Base-by-base conservation (phyloP, 2,113 vertebrate genomes). In the Tinamus guttatus region DNA sequence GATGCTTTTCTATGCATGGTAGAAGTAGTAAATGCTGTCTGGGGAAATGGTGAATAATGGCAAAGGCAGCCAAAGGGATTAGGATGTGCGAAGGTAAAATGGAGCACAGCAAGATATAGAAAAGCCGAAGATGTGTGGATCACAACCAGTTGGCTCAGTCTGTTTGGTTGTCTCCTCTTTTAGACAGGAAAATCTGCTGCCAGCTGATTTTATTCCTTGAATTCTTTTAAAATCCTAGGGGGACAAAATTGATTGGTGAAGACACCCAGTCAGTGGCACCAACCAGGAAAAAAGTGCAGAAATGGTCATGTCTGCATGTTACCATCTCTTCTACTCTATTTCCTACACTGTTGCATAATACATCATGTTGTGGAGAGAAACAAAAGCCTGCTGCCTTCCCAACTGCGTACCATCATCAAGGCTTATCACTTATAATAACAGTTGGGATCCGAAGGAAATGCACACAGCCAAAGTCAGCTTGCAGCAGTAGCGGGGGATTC, bases 1-100 rank as follows among this genome's bases (percentile, higher is more conserved):
- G 94, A 92, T 95, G 94, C 59, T 70, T 78, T 78, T 87, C 51
- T 45, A 75, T 51, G 87, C 95, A 47, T 88, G 93, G 76, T 54
- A 93, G 56, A 91, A 90, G 64, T 68, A 21, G 76, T 47, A 38
- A 56, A 91, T 54, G 79, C 81, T 91, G 51, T 91, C 19, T 87
- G 38, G 91, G 94, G 85, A 91, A 74, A 91, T 40, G 51, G 51
- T 41, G 56, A 93, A 24, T 60, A 87, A 92, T 16, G 25, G 76
- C 38, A 88, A 75, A 91, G 80, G 63, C 68, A 87, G 85, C 12
- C 58, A 74, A 87, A 90, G 56, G 74, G 45, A 88, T 32, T 41
- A 83, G 87, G 54, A 34, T 56, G 59, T 78, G 60, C 56, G 71
- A 88, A 90, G 64, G 75, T 69, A 91, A 91, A 89, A 85, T 5